phyloP scores from a whole-genome alignment of 2,888 invertebrate genomes.

The Ochlodes sylvanus region DNA sequence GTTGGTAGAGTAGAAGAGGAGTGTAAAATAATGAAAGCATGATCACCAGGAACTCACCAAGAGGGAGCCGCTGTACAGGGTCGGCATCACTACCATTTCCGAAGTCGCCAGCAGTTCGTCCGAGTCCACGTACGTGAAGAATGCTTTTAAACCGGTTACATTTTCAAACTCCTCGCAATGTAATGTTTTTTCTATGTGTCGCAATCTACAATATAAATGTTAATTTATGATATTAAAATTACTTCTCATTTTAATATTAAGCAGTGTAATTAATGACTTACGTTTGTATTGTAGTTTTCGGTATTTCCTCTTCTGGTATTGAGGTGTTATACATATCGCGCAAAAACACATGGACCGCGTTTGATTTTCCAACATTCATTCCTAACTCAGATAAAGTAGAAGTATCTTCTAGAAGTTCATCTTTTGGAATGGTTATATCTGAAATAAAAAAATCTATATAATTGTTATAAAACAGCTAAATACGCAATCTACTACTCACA shows the following conservation, averaged over 20 bases:
- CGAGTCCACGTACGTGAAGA: conserved; percentile 52
- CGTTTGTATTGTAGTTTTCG: conserved; percentile 45
- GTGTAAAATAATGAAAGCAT: too few relatives aligned
- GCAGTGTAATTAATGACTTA: conserved; percentile 36
- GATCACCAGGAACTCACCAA: conserved; percentile 34
- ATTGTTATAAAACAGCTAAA: not conserved
- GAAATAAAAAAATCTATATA: not conserved
- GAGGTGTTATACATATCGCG: conserved; percentile 42
- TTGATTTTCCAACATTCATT: conserved; percentile 40
- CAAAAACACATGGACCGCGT: conserved; percentile 41
- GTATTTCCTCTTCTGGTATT: conserved; percentile 41
- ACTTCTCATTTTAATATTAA: not conserved
- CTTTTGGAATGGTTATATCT: conserved; percentile 21
- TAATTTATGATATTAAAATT: too few relatives aligned
- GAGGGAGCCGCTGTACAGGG: conserved; percentile 35
- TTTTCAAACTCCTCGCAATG: conserved; percentile 43
- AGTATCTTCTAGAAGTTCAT: not conserved
- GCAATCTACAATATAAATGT: conserved; percentile 39
- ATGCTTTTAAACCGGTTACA: conserved; percentile 50
- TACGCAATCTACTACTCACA: not conserved
- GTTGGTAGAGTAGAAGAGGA: too few relatives aligned
- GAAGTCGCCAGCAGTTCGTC: conserved; percentile 55
- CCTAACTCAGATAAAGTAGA: conserved; percentile 43
- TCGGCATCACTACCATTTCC: conserved; percentile 51
- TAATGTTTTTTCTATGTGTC: conserved; percentile 42